These are phyloP conservation scores for Xyrichtys novacula DNA, from an alignment of 2,797 vertebrate species.

Conservation along the genomic window DNA sequence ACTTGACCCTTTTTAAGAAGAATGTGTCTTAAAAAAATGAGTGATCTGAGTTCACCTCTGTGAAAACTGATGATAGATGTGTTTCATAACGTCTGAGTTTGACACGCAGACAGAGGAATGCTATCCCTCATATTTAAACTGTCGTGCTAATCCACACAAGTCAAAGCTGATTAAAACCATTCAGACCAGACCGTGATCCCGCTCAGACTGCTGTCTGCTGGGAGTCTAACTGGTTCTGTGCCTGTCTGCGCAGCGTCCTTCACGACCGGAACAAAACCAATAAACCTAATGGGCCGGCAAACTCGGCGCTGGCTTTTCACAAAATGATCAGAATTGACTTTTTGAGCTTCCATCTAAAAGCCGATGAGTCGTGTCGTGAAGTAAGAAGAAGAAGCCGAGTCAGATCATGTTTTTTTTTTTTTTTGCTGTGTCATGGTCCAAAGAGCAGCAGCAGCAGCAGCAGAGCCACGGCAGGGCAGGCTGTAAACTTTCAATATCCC, in stretches of 20 bases:
- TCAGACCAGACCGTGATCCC: not conserved
- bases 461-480: not conserved
- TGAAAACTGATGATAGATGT: not conserved
- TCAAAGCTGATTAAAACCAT: not conserved
- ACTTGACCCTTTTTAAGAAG: slow-evolving; percentile 7
- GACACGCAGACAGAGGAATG: not conserved
- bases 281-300: not conserved
- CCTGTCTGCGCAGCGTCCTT: not conserved
- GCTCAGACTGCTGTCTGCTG: not conserved
- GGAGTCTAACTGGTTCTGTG: not conserved
- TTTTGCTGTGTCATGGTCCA: not conserved
- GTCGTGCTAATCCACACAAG: not conserved
- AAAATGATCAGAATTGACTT: not conserved
- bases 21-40: not conserved
- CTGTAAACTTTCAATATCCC: not conserved
- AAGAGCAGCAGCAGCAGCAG: not conserved
- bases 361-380: not conserved
- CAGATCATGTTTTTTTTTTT: not conserved
- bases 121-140: not conserved
- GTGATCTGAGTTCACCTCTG: too few relatives aligned
- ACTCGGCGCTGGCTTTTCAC: not conserved
- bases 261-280: not conserved
- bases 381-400: not conserved
- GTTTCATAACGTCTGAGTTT: slow-evolving; percentile 1
- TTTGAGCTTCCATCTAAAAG: not conserved